Conservation (phyloP, 2,888 invertebrate genomes). For the Eristalis pertinax region DNA sequence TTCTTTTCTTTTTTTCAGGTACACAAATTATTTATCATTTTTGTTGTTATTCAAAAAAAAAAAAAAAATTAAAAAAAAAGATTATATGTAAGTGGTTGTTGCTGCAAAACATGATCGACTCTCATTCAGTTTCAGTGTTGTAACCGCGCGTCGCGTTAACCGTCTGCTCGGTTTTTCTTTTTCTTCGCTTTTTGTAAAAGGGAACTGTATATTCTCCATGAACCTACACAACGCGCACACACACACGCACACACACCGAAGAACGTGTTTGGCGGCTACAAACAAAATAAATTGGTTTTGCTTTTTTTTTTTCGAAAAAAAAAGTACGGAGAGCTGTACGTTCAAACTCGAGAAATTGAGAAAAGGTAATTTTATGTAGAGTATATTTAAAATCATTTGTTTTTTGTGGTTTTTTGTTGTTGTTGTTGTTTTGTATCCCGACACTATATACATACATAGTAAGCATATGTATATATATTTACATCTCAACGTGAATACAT, state of each 20-base stretch:
- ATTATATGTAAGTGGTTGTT: neutral
- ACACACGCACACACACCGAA: neutral
- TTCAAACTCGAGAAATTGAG: slow-evolving; percentile 59
- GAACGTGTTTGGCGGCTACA: neutral
- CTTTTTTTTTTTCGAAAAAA: slow-evolving; percentile 3
- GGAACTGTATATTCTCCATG: slow-evolving; percentile 20
- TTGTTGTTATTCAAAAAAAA: neutral
- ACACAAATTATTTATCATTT: slow-evolving; percentile 56
- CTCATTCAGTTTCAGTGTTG: neutral
- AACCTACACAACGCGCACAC: slow-evolving; percentile 23
- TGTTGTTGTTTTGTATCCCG: slow-evolving; percentile 34
- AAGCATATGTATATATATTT: slow-evolving; percentile 41
- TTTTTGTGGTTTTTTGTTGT: slow-evolving; percentile 27
- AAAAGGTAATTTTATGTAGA: slow-evolving; percentile 60
- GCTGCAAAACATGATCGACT: slow-evolving; percentile 28
- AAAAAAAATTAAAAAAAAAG: neutral
- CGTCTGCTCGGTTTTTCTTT: neutral
- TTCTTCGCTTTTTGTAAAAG: neutral
- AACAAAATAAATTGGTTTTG: neutral
- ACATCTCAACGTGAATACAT: neutral
- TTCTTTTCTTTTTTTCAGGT: slow-evolving; percentile 39
- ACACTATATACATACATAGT: slow-evolving; percentile 40
- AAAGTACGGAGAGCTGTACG: slow-evolving; percentile 29
- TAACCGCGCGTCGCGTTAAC: neutral
- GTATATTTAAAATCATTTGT: slow-evolving; percentile 57